Conservation (phyloP, 2,113 vertebrate species). For the Melozone crissalis region DNA sequence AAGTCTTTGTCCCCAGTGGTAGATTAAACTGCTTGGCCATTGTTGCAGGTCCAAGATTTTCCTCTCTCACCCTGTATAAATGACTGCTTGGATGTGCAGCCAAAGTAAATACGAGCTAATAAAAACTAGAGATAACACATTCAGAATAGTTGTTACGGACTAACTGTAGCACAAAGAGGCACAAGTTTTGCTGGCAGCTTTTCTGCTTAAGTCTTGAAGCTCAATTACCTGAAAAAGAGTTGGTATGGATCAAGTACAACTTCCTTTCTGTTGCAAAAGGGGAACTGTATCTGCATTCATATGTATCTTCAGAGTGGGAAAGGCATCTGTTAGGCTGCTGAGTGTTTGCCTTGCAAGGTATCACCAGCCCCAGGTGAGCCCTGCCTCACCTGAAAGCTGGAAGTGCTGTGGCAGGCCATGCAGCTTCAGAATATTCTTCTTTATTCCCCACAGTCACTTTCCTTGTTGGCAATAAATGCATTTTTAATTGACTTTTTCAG, state of each 20-base stretch:
- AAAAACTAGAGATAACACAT: constrained; percentile 34
- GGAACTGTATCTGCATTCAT: not conserved
- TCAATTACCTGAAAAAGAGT: not conserved
- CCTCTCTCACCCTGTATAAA: constrained; percentile 20
- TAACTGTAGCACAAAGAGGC: not conserved
- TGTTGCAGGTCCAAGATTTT: constrained; percentile 62
- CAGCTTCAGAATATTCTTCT: not conserved
- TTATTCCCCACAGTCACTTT: not conserved
- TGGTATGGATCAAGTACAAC: not conserved
- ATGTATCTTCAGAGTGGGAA: not conserved
- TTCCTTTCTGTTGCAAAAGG: not conserved
- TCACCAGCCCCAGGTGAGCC: not conserved
- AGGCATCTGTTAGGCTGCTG: not conserved
- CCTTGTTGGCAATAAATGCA: not conserved
- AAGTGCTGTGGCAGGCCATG: not conserved
- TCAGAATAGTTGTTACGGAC: not conserved
- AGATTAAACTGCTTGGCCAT: constrained; percentile 43
- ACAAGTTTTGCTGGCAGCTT: not conserved
- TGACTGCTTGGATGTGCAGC: constrained; percentile 38
- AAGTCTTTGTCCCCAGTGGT: constrained; percentile 51
- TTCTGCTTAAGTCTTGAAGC: not conserved
- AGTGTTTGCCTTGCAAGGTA: not conserved
- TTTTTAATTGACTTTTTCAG: not conserved
- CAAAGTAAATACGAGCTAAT: constrained; percentile 56
- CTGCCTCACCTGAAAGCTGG: not conserved